Conservation (phyloP, 2,888 invertebrate species). For the Malthinus flaveolus region DNA sequence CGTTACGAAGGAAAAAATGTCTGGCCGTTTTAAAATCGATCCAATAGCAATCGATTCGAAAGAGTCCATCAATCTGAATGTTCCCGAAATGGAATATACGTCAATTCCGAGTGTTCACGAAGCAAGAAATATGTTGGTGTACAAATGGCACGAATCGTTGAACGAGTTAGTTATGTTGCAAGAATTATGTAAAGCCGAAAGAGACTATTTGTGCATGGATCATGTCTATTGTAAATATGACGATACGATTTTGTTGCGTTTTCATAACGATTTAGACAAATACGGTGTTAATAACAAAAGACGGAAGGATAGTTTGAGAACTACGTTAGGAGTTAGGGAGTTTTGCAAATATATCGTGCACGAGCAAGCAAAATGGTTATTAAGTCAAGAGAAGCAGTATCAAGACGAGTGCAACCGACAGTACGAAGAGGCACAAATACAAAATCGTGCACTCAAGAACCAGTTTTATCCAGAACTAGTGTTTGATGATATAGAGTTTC, state of each 20-base stretch:
- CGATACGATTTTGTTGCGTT: conserved; percentile 18
- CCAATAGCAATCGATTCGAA: neutral
- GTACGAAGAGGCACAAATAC: neutral
- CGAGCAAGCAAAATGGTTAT: conserved; percentile 16
- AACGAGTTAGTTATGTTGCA: conserved; percentile 10
- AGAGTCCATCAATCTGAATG: neutral
- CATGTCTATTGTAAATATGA: conserved; percentile 17
- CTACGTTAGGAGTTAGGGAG: conserved; percentile 9
- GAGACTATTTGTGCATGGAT: conserved; percentile 14
- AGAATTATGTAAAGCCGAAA: conserved; percentile 14
- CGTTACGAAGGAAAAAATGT: neutral
- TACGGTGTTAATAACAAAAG: conserved; percentile 16
- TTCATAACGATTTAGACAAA: conserved; percentile 16
- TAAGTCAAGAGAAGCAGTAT: conserved; percentile 10
- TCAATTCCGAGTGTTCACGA: conserved; percentile 15
- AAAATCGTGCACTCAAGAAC: neutral
- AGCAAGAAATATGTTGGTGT: conserved; percentile 11
- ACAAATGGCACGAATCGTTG: conserved; percentile 23
- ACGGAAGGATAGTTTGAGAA: conserved; percentile 15
- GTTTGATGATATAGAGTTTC: conserved; percentile 13
- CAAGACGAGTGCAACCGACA: conserved; percentile 1
- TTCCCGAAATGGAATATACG: conserved; percentile 7
- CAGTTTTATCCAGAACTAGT: conserved; percentile 13
- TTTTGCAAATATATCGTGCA: conserved; percentile 17
- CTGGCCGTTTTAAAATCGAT: neutral